A percentile compares a stretch with the other conserved stretches of the same genome.
Evolutionary conservation across 2,797 vertebrate genomes (phyloP).

Genomic region (Rhynchonycteris naso): DNA sequence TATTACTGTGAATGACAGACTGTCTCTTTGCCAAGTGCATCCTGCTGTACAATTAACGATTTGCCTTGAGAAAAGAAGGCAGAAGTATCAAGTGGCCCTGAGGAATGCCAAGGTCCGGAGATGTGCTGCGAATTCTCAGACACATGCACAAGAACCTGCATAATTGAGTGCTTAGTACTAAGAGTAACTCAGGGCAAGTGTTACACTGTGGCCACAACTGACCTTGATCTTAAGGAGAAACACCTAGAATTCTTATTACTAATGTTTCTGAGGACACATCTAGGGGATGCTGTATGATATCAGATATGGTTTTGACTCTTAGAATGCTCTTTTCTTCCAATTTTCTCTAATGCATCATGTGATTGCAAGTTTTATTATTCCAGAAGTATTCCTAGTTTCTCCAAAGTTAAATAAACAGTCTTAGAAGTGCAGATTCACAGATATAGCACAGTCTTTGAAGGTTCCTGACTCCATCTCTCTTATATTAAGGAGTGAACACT

Average conservation of each 20-base stretch:
- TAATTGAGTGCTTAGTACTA: conserved; percentile 88
- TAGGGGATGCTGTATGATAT: conserved; percentile 88
- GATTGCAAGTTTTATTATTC: neutral
- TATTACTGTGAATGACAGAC: conserved; percentile 88
- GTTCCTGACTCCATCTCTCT: neutral
- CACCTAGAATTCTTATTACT: conserved; percentile 87
- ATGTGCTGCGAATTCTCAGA: conserved; percentile 85
- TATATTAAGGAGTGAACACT: neutral
- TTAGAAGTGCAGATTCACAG: neutral
- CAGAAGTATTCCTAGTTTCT: neutral
- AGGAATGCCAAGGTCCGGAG: conserved; percentile 88
- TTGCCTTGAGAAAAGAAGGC: conserved; percentile 89
- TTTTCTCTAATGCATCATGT: neutral
- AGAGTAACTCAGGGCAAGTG: conserved; percentile 89
- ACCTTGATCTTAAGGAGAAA: conserved; percentile 88
- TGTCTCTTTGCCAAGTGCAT: conserved; percentile 88
- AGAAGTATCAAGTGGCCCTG: conserved; percentile 87
- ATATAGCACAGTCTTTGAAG: neutral
- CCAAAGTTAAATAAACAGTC: neutral
- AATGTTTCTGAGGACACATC: conserved; percentile 88
- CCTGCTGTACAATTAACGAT: conserved; percentile 87
- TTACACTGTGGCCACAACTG: conserved; percentile 88
- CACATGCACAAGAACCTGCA: conserved; percentile 87
- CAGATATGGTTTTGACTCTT: conserved; percentile 85
- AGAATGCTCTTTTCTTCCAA: neutral